These are phyloP conservation scores for Sebastes hubbsi DNA, from an alignment of 2,797 vertebrate species.

Conservation along the genomic window DNA sequence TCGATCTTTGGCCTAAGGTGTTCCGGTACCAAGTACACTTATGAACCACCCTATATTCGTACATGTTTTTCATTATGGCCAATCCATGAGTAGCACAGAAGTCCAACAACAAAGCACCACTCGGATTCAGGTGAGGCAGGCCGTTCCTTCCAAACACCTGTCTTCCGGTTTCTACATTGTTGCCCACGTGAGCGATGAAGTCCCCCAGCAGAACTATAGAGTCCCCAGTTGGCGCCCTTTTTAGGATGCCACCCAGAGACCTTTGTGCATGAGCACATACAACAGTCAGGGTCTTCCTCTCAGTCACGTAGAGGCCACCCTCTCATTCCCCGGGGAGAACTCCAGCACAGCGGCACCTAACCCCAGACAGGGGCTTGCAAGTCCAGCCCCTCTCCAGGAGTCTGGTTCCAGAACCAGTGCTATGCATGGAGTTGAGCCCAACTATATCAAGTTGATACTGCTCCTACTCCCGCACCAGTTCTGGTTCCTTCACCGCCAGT, in stretches of 20 bases:
- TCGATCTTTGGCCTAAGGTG: too few relatives aligned
- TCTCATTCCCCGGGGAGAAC: neutral
- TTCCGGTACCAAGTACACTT: too few relatives aligned
- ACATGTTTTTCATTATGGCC: too few relatives aligned
- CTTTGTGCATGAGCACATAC: neutral
- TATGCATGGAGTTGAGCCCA: too few relatives aligned
- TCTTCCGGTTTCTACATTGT: too few relatives aligned
- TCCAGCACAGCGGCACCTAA: neutral
- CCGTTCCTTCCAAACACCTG: neutral
- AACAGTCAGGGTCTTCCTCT: neutral
- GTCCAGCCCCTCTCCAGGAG: too few relatives aligned
- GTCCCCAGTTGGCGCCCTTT: neutral
- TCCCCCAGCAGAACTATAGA: neutral
- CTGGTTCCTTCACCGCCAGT: too few relatives aligned
- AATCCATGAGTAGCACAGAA: too few relatives aligned
- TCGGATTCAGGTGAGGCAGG: neutral
- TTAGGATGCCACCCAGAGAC: neutral
- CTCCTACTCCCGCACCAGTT: too few relatives aligned
- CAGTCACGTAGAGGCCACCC: neutral
- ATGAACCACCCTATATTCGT: too few relatives aligned
- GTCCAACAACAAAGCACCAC: neutral
- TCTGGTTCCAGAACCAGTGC: too few relatives aligned
- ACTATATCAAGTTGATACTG: too few relatives aligned
- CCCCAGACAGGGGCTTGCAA: neutral
- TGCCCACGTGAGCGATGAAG: neutral